Evolutionary conservation across 2,888 invertebrate species (phyloP), one percentile per base, ranked within the genome.

Genomic region (Amaurobius ferox): DNA sequence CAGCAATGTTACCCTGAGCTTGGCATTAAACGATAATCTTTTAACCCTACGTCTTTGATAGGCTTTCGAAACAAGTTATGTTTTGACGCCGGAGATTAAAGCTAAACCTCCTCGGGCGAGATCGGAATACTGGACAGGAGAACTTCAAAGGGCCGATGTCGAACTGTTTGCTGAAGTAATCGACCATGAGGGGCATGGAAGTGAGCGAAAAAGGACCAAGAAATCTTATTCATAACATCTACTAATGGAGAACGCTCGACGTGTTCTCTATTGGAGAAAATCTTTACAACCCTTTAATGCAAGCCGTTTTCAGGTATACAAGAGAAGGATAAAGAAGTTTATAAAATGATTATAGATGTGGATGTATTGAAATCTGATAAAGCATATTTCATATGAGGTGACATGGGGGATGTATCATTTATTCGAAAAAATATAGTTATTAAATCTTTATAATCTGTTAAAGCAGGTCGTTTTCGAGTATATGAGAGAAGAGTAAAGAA

Each of bases 61-160:
- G n/a, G 44, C 44, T 44, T 44, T 11, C 16, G 44, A 44, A 44
- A 44, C 44, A 55, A 55, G 55, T 23, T 55, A 55, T 55, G 23
- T 55, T 55, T 55, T 55, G 55, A 55, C 55, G 55, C 55, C 23
- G 55, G 16, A 55, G 55, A 55, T 55, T 55, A 55, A 55, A 55
- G 55, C 23, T 19, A 55, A 55, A 3, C 55, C 23, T 11, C 55
- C 19, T 55, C 5, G 44, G 55, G 23, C 19, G 11, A 55, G n/a
- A n/a, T n/a, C 55, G 19, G 55, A 2, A 55, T 23, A 55, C 19
- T 55, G 55, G 55, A 5, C 55, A 44, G 44, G n/a, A 55, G 55
- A 55, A 55, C 55, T 16, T 55, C 55, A 55, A 55, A 55, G 55
- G 55, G 55, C 55, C 55, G 55, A 23, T 23, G 23, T 19, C 5